Evolutionary conservation across 2,113 vertebrate genomes (phyloP).

Genomic region (Pycnonotus jocosus): DNA sequence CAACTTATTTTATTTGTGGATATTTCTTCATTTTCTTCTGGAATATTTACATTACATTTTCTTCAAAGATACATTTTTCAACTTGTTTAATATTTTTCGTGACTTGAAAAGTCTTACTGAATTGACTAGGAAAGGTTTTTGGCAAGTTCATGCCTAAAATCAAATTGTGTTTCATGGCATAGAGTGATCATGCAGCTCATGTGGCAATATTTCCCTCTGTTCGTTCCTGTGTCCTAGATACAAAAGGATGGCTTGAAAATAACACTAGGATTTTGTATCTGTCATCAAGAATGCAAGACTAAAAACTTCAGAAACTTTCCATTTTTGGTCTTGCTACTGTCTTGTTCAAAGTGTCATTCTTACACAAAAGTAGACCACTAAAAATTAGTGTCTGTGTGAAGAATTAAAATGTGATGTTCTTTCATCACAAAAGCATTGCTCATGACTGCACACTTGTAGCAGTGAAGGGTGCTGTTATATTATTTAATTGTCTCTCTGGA

Average conservation of each 20-base stretch:
- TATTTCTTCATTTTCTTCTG: neutral
- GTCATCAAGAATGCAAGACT: neutral
- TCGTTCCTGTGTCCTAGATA: neutral
- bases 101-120: neutral
- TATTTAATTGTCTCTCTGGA: constrained; percentile 1
- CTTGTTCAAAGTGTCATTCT: neutral
- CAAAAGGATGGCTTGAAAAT: neutral
- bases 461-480: neutral
- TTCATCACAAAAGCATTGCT: constrained; percentile 16
- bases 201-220: neutral
- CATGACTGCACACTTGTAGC: neutral
- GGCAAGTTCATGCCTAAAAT: neutral
- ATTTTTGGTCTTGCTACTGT: neutral
- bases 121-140: neutral
- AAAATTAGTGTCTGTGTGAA: constrained; percentile 38
- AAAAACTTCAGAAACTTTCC: constrained; percentile 7
- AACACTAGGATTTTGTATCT: neutral
- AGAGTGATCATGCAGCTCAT: neutral
- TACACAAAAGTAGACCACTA: neutral
- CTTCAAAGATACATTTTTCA: neutral
- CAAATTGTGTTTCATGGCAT: neutral
- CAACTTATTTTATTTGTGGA: neutral
- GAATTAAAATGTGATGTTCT: constrained; percentile 39
- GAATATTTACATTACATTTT: neutral
- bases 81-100: neutral